A percentile compares a stretch with the other conserved stretches of the same genome.
phyloP scores from a whole-genome alignment of 2,888 invertebrate genomes.

The Meteorus cinctellus region DNA sequence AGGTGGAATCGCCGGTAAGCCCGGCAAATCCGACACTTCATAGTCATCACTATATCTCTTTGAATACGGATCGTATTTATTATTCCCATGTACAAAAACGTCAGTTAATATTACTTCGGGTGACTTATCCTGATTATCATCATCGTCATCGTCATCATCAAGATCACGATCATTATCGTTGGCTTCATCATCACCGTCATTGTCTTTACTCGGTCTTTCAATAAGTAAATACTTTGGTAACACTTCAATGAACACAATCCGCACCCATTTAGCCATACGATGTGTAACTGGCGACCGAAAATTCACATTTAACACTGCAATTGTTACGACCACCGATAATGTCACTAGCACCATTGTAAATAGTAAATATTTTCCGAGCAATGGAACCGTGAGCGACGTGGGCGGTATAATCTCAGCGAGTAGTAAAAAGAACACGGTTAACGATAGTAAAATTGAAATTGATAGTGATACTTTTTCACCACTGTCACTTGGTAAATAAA shows the following conservation, averaged over 20 bases:
- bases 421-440: slow-evolving; percentile 95
- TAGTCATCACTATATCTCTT: slow-evolving; percentile 82
- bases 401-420: slow-evolving; percentile 96
- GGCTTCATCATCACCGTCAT: slow-evolving; percentile 78
- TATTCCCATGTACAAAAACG: slow-evolving; percentile 82
- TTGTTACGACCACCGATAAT: slow-evolving; percentile 93
- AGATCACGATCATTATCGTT: slow-evolving; percentile 57
- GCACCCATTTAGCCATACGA: slow-evolving; percentile 93
- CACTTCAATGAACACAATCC: slow-evolving; percentile 88
- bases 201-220: slow-evolving; percentile 89
- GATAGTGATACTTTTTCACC: slow-evolving; percentile 98
- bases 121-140: slow-evolving; percentile 73
- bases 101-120: slow-evolving; percentile 84
- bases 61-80: slow-evolving; percentile 79
- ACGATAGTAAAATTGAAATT: slow-evolving; percentile 92
- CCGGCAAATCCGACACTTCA: slow-evolving; percentile 76
- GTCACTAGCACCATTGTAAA: slow-evolving; percentile 97
- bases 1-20: slow-evolving; percentile 45
- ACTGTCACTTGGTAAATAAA: slow-evolving; percentile 97
- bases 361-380: slow-evolving; percentile 92
- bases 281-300: slow-evolving; percentile 94
- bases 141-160: slow-evolving; percentile 72
- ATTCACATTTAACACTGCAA: slow-evolving; percentile 94
- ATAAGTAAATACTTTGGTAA: slow-evolving; percentile 91
- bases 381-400: slow-evolving; percentile 92